A percentile compares a stretch with the other conserved stretches of the same genome.
phyloP scores from a whole-genome alignment of 2,888 invertebrate species.

The Tachystola acroxantha region DNA sequence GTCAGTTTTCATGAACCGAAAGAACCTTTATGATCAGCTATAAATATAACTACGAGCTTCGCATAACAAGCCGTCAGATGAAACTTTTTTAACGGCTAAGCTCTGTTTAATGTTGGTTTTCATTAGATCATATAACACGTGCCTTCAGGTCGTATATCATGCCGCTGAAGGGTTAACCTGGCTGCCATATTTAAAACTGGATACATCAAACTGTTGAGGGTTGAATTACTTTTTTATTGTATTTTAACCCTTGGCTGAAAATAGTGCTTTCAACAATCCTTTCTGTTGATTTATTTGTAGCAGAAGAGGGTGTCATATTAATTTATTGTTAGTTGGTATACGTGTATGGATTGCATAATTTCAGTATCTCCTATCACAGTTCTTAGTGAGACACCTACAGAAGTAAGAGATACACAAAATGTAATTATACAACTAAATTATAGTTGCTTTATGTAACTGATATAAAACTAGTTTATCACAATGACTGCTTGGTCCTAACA shows the following conservation, averaged over 20 bases:
- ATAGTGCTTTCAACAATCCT: conserved; percentile 60
- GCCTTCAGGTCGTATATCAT: conserved; percentile 51
- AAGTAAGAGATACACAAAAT: too few species aligned
- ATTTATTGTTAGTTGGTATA: too few species aligned
- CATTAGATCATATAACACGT: conserved; percentile 53
- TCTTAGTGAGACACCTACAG: too few species aligned
- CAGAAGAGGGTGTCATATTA: conserved; percentile 12
- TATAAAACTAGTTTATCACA: too few species aligned
- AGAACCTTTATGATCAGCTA: conserved; percentile 31
- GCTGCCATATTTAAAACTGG: conserved; percentile 57
- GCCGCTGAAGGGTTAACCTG: conserved; percentile 48
- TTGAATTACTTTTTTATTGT: conserved; percentile 57
- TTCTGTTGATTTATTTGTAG: conserved; percentile 18
- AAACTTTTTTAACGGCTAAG: conserved; percentile 29
- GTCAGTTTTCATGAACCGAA: conserved; percentile 1
- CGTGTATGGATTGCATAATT: too few species aligned
- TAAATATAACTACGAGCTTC: conserved; percentile 35
- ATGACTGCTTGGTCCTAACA: too few species aligned
- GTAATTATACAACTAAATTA: too few species aligned
- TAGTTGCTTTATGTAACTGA: too few species aligned
- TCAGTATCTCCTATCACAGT: too few species aligned
- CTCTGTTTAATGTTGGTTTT: conserved; percentile 52
- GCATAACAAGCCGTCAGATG: conserved; percentile 21
- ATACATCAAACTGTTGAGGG: conserved; percentile 46
- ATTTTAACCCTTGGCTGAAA: conserved; percentile 40